Evolutionary conservation across 1,140 invertebrate genomes (phyloP).

Genomic region (Eriosoma lanigerum): DNA sequence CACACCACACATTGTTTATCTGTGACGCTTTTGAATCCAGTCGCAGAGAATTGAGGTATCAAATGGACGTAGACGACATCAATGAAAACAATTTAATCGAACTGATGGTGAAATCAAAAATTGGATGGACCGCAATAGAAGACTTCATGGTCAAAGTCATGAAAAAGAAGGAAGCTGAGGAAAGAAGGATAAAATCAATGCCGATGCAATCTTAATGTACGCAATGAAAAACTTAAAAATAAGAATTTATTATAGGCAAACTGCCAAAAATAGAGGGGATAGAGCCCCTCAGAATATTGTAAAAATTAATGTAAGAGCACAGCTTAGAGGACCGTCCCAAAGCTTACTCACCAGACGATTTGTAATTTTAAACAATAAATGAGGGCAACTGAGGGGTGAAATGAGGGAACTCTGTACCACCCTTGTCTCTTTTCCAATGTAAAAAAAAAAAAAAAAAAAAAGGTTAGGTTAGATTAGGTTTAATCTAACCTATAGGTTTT

Average conservation of each 20-base stretch:
- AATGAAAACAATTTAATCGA: too few species aligned
- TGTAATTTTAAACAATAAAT: too few species aligned
- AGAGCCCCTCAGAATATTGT: background rate
- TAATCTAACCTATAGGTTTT: too few species aligned
- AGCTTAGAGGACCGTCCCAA: too few species aligned
- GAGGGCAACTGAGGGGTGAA: background rate
- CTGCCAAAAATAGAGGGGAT: background rate
- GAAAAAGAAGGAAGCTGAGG: background rate
- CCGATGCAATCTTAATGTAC: background rate
- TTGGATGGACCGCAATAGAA: background rate
- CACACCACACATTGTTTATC: background rate
- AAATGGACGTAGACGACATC: background rate
- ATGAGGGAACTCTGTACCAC: conserved; percentile 7
- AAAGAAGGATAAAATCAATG: background rate
- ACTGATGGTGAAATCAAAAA: background rate
- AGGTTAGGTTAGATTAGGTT: too few species aligned
- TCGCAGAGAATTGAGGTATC: background rate
- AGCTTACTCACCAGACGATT: too few species aligned
- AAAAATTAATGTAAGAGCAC: too few species aligned
- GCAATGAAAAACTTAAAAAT: too few species aligned
- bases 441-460: background rate
- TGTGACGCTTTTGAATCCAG: background rate
- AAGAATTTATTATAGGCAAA: background rate
- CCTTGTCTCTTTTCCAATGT: background rate
- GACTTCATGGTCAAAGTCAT: background rate